phyloP scores from a whole-genome alignment of 2,113 vertebrate genomes.

The Oriolus oriolus region DNA sequence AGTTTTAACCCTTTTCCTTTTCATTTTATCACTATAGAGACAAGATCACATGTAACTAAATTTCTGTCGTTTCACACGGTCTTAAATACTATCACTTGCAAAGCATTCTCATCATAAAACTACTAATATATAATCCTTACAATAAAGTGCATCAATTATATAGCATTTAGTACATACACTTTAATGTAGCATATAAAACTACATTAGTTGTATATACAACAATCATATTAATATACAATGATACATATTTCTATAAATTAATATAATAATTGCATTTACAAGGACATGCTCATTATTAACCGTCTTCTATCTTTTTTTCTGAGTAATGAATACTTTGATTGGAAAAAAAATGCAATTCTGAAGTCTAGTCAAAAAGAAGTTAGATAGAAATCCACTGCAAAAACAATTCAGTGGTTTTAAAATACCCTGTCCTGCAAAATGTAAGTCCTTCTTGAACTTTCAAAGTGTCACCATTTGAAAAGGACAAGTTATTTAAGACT shows the following conservation, averaged over 20 bases:
- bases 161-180: neutral
- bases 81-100: neutral
- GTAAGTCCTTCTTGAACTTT: neutral
- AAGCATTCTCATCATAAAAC: neutral
- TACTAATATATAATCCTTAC: neutral
- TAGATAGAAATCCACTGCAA: neutral
- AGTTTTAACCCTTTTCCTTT: neutral
- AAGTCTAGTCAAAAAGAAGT: neutral
- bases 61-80: neutral
- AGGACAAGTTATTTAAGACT: constrained; percentile 11
- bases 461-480: neutral
- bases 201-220: neutral
- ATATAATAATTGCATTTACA: neutral
- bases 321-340: neutral
- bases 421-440: neutral
- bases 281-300: neutral
- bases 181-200: neutral
- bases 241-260: neutral
- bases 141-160: neutral
- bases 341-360: neutral
- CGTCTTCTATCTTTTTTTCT: neutral
- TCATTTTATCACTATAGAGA: neutral
- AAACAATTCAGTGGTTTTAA: neutral
- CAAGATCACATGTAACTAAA: neutral
- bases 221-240: neutral